A percentile compares a stretch with the other conserved stretches of the same genome.
phyloP scores from a whole-genome alignment of 2,113 vertebrate genomes.

The Pseudonaja textilis region DNA sequence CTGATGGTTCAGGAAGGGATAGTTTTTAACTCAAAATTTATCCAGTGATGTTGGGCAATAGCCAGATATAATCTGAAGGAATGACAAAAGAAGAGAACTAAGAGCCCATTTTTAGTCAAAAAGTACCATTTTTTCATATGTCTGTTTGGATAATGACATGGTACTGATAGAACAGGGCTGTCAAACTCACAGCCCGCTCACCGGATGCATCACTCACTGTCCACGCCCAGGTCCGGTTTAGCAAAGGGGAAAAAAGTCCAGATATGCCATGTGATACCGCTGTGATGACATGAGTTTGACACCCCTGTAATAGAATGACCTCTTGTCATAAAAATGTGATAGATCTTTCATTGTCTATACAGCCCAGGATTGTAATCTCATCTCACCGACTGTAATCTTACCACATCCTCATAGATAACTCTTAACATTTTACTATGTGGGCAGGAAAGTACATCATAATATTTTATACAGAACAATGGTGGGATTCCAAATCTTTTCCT shows the following conservation, averaged over 20 bases:
- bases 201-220: too few species aligned
- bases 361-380: neutral
- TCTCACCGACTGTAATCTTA: neutral
- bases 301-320: neutral
- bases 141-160: neutral
- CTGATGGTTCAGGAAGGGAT: neutral
- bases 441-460: neutral
- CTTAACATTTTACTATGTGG: neutral
- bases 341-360: neutral
- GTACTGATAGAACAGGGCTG: neutral
- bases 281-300: too few species aligned
- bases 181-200: rapidly evolving
- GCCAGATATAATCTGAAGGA: neutral
- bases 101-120: neutral
- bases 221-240: too few species aligned
- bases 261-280: too few species aligned
- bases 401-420: neutral
- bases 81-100: neutral
- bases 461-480: neutral
- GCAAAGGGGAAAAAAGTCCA: too few species aligned
- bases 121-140: neutral
- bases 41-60: neutral
- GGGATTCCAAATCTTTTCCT: too few species aligned
- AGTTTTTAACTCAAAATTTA: neutral
- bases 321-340: neutral